Base-by-base conservation (phyloP, 2,113 vertebrate species). In the Mesoclemmys tuberculata region DNA sequence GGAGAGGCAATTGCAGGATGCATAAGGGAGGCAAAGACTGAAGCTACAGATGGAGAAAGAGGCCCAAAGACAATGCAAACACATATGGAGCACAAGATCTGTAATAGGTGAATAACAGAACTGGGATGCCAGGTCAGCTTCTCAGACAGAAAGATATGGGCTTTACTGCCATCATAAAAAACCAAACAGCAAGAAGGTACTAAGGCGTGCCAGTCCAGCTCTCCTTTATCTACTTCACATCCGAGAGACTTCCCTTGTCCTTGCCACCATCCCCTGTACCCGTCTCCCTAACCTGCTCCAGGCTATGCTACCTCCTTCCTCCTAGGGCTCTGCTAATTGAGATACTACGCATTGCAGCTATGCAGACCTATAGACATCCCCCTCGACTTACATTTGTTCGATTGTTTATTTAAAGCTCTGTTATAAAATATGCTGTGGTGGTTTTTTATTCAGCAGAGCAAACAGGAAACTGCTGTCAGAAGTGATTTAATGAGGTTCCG, bases 381-480 rank as follows among this genome's bases (percentile, higher is more conserved):
- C 54, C 85, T 46, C 54, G 91, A 89, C 88, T 78, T 8, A 80
- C 12, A 6, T 85, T 93, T 84, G 29, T 75, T 48, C 82, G 54
- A 71, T 89, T 93, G 77, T 56, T 96, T 92, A 90, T 86, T 96
- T 92, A 92, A 96, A 95, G 31, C 22, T 64, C 52, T 94, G 38
- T 80, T 92, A 88, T n/a, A 84, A 95, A 95, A 91, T 49, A 85
- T 27, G 21, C 22, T 82, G 54, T 77, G 84, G 44, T 80, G 35
- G 41, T 41, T 81, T 95, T 95, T 41, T 88, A 90, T 93, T 89
- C 92, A 82, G 81, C 9, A 35, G 81, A 54, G 52, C 55, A 84
- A 55, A 91, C 89, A 48, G 41, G 35, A 85, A 97, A 90, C 78
- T 93, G 84, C 88, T 95, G 89, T 79, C 87, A 95, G 58, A 97